Evolutionary conservation across 2,113 vertebrate genomes (phyloP), one percentile per base, ranked within the genome.

Genomic region (Ammodytes dubius): DNA sequence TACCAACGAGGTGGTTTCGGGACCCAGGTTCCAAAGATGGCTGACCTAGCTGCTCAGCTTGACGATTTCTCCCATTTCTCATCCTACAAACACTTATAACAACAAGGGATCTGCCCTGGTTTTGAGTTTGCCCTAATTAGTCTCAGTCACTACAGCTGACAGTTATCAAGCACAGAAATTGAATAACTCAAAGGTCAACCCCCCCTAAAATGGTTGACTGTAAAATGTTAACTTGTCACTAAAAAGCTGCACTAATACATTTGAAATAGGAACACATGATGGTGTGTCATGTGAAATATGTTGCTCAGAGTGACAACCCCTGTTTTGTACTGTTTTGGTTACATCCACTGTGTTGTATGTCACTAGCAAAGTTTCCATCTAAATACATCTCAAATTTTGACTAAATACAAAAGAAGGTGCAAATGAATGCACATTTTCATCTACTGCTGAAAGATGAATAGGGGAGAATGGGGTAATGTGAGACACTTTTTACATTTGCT

Each of bases 61-160:
- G 65, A 64, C 73, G 73, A 63, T 61, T 63, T 72, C 76, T 82
- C 67, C 64, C 39, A 2, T n/a, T 66, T 75, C 57, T 81, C 77
- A 59, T 74, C 40, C 76, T 50, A 69, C 75, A 69, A 79, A 74
- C 83, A 74, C 54, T 80, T 45, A 47, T 7, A 8, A 87, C 89
- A 88, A 87, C 91, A 81, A 78, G 91, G 91, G 91, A 92, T 89
- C 87, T 93, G 91, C 58, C 92, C 92, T 93, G 82, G 86, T 92
- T 27, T 92, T 49, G 11, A 39, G 47, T 65, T 79, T 87, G 91
- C 57, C 87, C 92, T 88, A 90, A 86, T 93, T 93, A 83, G 69
- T 83, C 42, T 45, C 57, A 63, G 50, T 42, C 50, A 66, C 66
- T 57, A 59, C 77, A 87, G 80, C 83, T 88, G 87, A 88, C 79